Evolutionary conservation across 2,888 invertebrate genomes (phyloP).

Genomic region (Eilema depressum): DNA sequence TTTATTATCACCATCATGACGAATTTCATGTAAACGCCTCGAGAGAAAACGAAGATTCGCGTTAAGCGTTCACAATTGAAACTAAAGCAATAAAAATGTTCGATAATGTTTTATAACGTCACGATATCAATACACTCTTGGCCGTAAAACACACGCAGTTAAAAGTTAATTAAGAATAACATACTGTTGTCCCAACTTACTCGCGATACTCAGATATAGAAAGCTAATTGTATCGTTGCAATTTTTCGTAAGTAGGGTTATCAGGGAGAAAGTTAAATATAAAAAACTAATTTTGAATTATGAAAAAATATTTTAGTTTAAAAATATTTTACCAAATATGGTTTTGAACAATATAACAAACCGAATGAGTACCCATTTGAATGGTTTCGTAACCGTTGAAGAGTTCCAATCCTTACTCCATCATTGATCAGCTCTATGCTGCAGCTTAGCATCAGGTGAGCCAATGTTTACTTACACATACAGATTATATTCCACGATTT

Average conservation of each 20-base stretch:
- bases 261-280: background rate
- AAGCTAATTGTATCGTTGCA: background rate
- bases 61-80: conserved; percentile 31
- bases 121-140: background rate
- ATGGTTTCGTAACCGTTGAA: too few species aligned
- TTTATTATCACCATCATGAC: background rate
- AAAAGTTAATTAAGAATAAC: conserved; percentile 9
- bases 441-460: too few species aligned
- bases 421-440: too few species aligned
- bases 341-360: too few species aligned
- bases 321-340: too few species aligned
- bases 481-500: too few species aligned
- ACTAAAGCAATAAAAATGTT: conserved; percentile 14
- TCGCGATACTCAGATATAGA: background rate
- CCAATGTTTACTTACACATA: too few species aligned
- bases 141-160: background rate
- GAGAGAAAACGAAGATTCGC: conserved; percentile 18
- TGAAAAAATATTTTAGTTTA: too few species aligned
- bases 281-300: background rate
- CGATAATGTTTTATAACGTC: background rate
- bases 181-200: conserved; percentile 2
- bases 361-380: too few species aligned
- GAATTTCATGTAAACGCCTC: background rate
- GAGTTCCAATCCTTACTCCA: too few species aligned
- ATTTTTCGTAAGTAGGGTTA: background rate